phyloP scores from a whole-genome alignment of 2,113 vertebrate species.

The Apaloderma vittatum region DNA sequence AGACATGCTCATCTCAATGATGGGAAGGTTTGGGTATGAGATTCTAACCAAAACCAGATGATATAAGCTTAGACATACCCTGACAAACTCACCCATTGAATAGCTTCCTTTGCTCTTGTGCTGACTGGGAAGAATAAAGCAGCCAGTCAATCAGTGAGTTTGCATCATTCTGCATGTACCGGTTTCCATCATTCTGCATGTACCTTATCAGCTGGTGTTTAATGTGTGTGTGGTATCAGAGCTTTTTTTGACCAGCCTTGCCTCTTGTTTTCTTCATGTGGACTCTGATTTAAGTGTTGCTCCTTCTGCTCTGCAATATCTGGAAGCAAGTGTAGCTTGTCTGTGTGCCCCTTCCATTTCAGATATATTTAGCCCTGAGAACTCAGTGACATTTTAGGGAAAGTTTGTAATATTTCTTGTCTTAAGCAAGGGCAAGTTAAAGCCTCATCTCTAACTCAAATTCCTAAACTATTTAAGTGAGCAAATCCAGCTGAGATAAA shows the following conservation, averaged over 20 bases:
- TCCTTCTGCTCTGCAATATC: background rate
- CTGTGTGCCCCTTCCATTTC: background rate
- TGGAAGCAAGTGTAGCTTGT: background rate
- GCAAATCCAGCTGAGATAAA: background rate
- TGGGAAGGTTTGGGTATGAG: background rate
- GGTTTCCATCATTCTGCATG: background rate
- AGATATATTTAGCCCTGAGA: background rate
- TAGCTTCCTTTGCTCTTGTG: background rate
- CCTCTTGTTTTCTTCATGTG: background rate
- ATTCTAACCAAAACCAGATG: background rate
- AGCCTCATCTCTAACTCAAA: background rate
- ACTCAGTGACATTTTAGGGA: background rate
- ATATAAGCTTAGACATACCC: background rate
- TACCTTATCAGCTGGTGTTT: background rate
- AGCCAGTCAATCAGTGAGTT: background rate
- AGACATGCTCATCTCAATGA: background rate
- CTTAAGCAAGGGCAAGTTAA: background rate
- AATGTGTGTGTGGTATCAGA: fast-evolving
- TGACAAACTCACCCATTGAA: background rate
- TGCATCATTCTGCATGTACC: background rate
- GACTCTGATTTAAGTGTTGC: background rate
- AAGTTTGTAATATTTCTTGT: background rate
- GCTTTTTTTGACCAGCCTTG: background rate
- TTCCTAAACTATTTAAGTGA: background rate
- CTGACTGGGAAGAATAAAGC: background rate